Evolutionary conservation across 2,113 vertebrate species (phyloP).

Genomic region (Cavia aperea): DNA sequence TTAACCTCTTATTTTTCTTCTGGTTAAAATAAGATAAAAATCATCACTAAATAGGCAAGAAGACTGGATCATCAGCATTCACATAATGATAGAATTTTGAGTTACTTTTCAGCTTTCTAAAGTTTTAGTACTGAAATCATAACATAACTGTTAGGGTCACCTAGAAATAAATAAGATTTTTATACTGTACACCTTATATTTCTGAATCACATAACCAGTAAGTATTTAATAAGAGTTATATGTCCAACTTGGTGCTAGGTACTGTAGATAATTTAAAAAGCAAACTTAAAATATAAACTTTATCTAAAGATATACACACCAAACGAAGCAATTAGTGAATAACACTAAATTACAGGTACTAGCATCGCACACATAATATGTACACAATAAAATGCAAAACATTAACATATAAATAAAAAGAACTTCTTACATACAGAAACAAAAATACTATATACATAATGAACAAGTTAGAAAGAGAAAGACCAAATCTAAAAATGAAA

Average conservation of each 20-base stretch:
- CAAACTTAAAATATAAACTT: background rate
- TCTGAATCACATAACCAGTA: background rate
- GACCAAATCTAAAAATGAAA: background rate
- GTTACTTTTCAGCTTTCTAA: background rate
- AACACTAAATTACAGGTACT: background rate
- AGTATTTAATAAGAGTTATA: background rate
- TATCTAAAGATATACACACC: background rate
- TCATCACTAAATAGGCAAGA: background rate
- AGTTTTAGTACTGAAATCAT: background rate
- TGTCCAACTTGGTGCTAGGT: background rate
- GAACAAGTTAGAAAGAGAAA: background rate
- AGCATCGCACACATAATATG: background rate
- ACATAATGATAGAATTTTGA: conserved; percentile 14
- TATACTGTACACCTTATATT: background rate
- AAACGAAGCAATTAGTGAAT: background rate
- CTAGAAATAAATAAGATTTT: background rate
- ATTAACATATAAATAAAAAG: background rate
- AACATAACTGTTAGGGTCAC: background rate
- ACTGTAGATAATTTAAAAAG: background rate
- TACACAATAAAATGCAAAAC: background rate
- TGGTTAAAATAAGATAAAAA: conserved; percentile 43
- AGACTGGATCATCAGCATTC: background rate
- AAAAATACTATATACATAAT: background rate
- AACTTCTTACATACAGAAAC: too few species aligned
- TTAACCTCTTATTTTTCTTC: background rate